These are phyloP conservation scores for Amitus sp. DNA, from an alignment of 2,888 invertebrate genomes.

Conservation along the genomic window DNA sequence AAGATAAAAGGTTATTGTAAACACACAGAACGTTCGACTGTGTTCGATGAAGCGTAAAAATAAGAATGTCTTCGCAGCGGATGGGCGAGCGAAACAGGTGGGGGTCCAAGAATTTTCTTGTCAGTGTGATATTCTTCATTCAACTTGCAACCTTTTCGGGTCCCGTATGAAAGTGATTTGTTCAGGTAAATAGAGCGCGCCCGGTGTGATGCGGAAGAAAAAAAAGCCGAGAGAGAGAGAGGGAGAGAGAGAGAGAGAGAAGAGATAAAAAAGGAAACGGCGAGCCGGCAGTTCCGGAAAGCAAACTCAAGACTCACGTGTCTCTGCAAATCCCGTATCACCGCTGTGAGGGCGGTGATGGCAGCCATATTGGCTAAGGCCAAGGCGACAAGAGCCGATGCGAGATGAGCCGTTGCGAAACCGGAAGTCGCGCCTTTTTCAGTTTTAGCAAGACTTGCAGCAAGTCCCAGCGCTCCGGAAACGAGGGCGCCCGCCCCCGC, in stretches of 20 bases:
- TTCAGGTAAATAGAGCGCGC: constrained; percentile 19
- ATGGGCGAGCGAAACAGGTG: too few relatives aligned
- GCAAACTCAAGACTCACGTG: constrained; percentile 52
- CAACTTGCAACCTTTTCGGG: constrained; percentile 23
- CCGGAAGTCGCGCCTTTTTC: constrained; percentile 50
- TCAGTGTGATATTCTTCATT: constrained; percentile 27
- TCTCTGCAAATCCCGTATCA: constrained; percentile 71
- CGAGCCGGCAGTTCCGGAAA: too few relatives aligned
- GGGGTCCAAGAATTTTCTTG: constrained; percentile 8
- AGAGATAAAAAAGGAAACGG: too few relatives aligned
- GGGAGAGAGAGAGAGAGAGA: constrained; percentile 20
- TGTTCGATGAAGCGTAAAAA: too few relatives aligned
- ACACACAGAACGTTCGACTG: too few relatives aligned
- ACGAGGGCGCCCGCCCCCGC: constrained; percentile 74
- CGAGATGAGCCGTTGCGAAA: constrained; percentile 71
- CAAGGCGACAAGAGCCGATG: constrained; percentile 67
- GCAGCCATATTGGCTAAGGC: constrained; percentile 62
- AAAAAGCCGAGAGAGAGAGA: constrained; percentile 10
- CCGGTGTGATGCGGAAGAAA: constrained; percentile 16
- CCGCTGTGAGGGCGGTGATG: constrained; percentile 64
- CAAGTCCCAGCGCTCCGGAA: constrained; percentile 72
- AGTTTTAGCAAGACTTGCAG: constrained; percentile 65
- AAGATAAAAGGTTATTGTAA: too few relatives aligned
- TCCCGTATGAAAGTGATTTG: constrained; percentile 25
- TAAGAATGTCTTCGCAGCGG: too few relatives aligned